These are phyloP conservation scores for Embidobia sp. DNA, from an alignment of 2,888 invertebrate species.

Conservation along the genomic window DNA sequence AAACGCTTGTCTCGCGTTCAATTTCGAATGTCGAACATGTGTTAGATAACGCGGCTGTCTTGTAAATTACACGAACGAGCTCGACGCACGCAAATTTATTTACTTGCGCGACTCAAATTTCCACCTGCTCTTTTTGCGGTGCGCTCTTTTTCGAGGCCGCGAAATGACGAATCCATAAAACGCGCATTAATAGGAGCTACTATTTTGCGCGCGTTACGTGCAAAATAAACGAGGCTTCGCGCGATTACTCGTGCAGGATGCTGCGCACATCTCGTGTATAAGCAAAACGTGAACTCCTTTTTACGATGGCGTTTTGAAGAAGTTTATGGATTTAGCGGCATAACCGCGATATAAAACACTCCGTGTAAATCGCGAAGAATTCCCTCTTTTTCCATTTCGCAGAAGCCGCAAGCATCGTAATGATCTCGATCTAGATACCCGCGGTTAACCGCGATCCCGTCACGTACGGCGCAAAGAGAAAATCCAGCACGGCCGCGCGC, in stretches of 20 bases:
- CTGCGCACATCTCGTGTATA: constrained; percentile 14
- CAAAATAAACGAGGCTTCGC: constrained; percentile 35
- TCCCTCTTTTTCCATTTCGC: constrained; percentile 66
- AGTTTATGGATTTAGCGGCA: constrained; percentile 63
- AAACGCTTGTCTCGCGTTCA: constrained; percentile 51
- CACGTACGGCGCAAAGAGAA: constrained; percentile 65
- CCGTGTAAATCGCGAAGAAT: constrained; percentile 53
- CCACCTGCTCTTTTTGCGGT: background rate
- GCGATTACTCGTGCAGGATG: constrained; percentile 35
- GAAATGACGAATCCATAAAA: constrained; percentile 30
- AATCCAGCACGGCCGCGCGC: constrained; percentile 39
- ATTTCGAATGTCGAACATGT: constrained; percentile 62
- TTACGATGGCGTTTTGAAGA: constrained; percentile 48
- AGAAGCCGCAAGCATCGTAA: constrained; percentile 67
- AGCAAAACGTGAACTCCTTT: constrained; percentile 43
- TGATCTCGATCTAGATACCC: constrained; percentile 67
- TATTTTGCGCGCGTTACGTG: constrained; percentile 11
- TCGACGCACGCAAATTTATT: constrained; percentile 33
- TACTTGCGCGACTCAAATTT: constrained; percentile 19
- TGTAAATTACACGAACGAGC: constrained; percentile 35
- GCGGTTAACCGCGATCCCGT: constrained; percentile 68
- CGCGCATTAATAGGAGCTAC: constrained; percentile 6
- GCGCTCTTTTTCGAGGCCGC: background rate
- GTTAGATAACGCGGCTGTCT: constrained; percentile 56
- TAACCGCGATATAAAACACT: constrained; percentile 63